phyloP scores from a whole-genome alignment of 2,888 invertebrate genomes.

The Orthosia gracilis region DNA sequence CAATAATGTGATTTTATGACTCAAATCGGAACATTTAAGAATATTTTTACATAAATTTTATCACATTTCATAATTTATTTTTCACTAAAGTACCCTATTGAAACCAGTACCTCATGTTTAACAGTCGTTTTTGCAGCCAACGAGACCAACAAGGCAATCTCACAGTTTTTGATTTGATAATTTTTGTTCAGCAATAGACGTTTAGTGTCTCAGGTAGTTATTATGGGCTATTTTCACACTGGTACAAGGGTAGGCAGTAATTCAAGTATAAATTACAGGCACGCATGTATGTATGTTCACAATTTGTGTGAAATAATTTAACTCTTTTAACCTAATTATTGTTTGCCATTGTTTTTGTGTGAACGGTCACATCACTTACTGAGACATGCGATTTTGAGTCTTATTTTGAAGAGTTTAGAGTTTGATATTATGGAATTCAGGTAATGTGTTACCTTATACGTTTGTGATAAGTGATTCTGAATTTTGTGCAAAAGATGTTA shows the following conservation, averaged over 20 bases:
- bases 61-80: too few species aligned
- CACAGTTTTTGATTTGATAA: not conserved
- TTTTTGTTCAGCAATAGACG: not conserved
- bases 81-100: too few species aligned
- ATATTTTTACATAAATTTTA: too few species aligned
- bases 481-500: not conserved
- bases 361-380: conserved; percentile 55
- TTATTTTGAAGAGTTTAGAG: not conserved
- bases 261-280: conserved; percentile 49
- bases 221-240: conserved; percentile 25
- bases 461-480: conserved; percentile 13
- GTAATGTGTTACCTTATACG: not conserved
- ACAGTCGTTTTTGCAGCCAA: too few species aligned
- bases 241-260: conserved; percentile 46
- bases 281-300: conserved; percentile 39
- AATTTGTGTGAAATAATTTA: conserved; percentile 67
- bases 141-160: too few species aligned
- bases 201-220: not conserved
- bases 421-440: not conserved
- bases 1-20: too few species aligned
- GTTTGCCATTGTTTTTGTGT: conserved; percentile 63
- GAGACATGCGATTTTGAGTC: conserved; percentile 18
- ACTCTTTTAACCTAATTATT: conserved; percentile 62
- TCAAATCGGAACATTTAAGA: too few species aligned
- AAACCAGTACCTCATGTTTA: too few species aligned